phyloP scores from a whole-genome alignment of 2,888 invertebrate genomes.

The Parochlus steinenii region DNA sequence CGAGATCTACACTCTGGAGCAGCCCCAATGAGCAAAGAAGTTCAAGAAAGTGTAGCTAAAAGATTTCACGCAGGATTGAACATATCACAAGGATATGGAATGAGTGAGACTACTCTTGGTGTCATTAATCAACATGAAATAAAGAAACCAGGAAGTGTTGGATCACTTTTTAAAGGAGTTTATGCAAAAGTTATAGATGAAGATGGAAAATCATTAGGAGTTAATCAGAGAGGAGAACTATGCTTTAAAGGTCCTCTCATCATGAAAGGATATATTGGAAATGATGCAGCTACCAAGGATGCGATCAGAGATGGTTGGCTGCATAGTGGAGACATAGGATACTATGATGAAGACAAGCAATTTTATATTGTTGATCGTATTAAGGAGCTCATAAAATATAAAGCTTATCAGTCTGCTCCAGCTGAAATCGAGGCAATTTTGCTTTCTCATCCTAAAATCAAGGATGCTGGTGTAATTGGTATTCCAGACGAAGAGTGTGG shows the following conservation, averaged over 20 bases:
- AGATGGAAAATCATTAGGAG: constrained; percentile 37
- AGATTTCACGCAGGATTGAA: constrained; percentile 27
- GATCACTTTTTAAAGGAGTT: constrained; percentile 2
- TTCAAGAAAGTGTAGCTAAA: constrained; percentile 31
- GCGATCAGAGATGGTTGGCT: constrained; percentile 45
- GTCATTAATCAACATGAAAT: background rate
- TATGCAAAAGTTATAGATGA: constrained; percentile 20
- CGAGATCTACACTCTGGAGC: constrained; percentile 52
- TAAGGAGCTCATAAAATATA: constrained; percentile 72
- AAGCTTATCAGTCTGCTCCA: constrained; percentile 72
- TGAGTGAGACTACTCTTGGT: constrained; percentile 50
- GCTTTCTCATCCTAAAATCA: constrained; percentile 48
- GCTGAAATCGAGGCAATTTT: constrained; percentile 74
- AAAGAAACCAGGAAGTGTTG: constrained; percentile 3
- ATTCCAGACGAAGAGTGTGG: constrained; percentile 53
- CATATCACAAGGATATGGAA: constrained; percentile 50
- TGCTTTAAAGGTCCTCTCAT: constrained; percentile 56
- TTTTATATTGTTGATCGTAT: constrained; percentile 59
- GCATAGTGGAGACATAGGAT: constrained; percentile 56
- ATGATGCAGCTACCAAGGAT: constrained; percentile 39
- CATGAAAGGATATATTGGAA: constrained; percentile 61
- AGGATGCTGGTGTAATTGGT: constrained; percentile 70
- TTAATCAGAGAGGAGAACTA: constrained; percentile 50
- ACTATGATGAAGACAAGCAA: constrained; percentile 49
- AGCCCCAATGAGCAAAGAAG: constrained; percentile 50